Percentiles rank a stretch among this genome's conserved stretches.
Conservation (phyloP, 35 echinoderm and acorn worm genomes). For the Acanthaster planci region DNA sequence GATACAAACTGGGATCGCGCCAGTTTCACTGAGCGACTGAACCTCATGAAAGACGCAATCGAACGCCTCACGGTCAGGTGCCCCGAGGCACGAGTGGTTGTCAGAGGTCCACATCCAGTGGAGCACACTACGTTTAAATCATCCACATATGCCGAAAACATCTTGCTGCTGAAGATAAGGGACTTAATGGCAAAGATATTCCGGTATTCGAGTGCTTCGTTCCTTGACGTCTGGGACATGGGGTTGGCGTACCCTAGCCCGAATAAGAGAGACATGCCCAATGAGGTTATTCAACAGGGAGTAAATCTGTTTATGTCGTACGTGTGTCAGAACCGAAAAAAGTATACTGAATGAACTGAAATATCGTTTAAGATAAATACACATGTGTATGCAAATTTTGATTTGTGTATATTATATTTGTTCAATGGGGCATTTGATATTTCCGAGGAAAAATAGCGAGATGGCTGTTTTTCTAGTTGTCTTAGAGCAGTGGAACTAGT, state of each 20-base stretch:
- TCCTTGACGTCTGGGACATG: constrained; percentile 62
- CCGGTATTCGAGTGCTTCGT: not conserved
- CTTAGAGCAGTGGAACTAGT: no score
- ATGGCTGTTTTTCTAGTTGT: no score
- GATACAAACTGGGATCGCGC: constrained; percentile 29
- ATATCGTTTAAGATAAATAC: no score
- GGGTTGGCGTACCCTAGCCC: constrained; percentile 18
- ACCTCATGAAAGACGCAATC: not conserved
- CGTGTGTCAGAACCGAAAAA: not conserved
- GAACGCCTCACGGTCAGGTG: constrained; percentile 5
- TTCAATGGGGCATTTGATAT: no score
- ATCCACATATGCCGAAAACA: constrained; percentile 26
- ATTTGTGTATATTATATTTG: no score
- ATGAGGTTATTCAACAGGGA: constrained; percentile 30
- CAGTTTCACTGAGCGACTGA: not conserved
- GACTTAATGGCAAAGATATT: constrained; percentile 27
- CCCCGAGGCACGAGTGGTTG: constrained; percentile 16
- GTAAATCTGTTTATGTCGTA: constrained; percentile 31
- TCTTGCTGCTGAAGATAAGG: constrained; percentile 3
- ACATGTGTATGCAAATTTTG: no score
- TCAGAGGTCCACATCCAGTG: constrained; percentile 33
- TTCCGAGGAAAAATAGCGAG: no score
- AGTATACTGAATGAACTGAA: no score
- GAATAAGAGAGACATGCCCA: constrained; percentile 30
- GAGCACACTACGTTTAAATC: not conserved